Evolutionary conservation across 2,888 invertebrate species (phyloP).

Genomic region (Allophyes oxyacanthae): DNA sequence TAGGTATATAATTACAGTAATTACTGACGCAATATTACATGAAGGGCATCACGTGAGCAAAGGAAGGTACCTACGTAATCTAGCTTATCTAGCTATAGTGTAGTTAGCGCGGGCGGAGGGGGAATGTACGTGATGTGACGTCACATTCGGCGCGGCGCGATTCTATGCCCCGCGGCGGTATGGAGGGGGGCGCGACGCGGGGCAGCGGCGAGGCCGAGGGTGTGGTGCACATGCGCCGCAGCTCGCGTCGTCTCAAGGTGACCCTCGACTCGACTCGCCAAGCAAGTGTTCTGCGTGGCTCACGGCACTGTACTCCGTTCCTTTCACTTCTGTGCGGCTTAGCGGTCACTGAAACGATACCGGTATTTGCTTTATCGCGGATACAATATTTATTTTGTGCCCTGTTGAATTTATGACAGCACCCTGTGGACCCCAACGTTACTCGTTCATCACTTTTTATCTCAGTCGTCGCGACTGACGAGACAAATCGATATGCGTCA

Average conservation of each 20-base stretch:
- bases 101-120: slow-evolving; percentile 44
- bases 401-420: slow-evolving; percentile 82
- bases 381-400: slow-evolving; percentile 73
- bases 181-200: slow-evolving; percentile 55
- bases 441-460: slow-evolving; percentile 86
- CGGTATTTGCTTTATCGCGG: slow-evolving; percentile 80
- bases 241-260: slow-evolving; percentile 81
- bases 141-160: slow-evolving; percentile 65
- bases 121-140: slow-evolving; percentile 69
- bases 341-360: slow-evolving; percentile 69
- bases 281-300: slow-evolving; percentile 73
- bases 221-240: slow-evolving; percentile 88
- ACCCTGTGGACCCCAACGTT: slow-evolving; percentile 87
- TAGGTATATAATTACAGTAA: too few relatives aligned
- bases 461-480: slow-evolving; percentile 84
- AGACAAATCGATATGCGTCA: slow-evolving; percentile 88
- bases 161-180: too few relatives aligned
- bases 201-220: slow-evolving; percentile 76
- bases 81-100: slow-evolving; percentile 29
- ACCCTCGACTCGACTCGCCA: slow-evolving; percentile 74
- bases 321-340: slow-evolving; percentile 78
- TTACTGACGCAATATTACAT: slow-evolving; percentile 70
- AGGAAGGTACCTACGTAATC: slow-evolving; percentile 59
- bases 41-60: slow-evolving; percentile 80
- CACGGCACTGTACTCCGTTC: slow-evolving; percentile 72